Evolutionary conservation across 92 coral and sea anemone species (phyloP).

Genomic region (Zoanthus solanderi): DNA sequence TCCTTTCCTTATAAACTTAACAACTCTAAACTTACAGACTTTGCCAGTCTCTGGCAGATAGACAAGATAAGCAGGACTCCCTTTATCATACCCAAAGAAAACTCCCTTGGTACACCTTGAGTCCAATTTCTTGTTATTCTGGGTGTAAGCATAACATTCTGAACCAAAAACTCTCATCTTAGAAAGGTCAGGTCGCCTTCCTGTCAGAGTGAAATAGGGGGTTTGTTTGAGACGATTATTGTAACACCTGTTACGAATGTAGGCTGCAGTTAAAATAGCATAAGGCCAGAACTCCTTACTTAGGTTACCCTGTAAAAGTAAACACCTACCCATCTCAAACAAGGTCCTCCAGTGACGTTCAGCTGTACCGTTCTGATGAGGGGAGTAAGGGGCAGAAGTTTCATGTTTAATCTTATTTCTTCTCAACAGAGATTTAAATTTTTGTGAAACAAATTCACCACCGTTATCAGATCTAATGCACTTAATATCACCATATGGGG

Average conservation of each 20-base stretch:
- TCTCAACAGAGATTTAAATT: conserved; percentile 35
- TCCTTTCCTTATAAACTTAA: conserved; percentile 47
- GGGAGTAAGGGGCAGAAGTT: conserved; percentile 64
- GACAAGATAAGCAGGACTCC: conserved; percentile 61
- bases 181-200: conserved; percentile 45
- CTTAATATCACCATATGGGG: conserved; percentile 49
- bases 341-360: conserved; percentile 65
- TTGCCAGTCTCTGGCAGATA: conserved; percentile 61
- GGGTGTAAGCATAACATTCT: conserved; percentile 54
- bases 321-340: conserved; percentile 66
- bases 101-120: conserved; percentile 42
- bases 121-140: conserved; percentile 43
- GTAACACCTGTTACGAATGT: conserved; percentile 62
- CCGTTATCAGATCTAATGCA: conserved; percentile 47
- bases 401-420: conserved; percentile 56
- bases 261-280: conserved; percentile 67
- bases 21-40: conserved; percentile 49
- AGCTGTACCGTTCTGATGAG: conserved; percentile 69
- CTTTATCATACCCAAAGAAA: conserved; percentile 49
- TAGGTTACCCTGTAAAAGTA: conserved; percentile 50
- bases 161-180: conserved; percentile 54
- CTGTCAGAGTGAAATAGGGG: conserved; percentile 65
- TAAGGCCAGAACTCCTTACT: conserved; percentile 70
- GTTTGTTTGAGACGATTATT: conserved; percentile 67
- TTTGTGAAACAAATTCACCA: conserved; percentile 32